phyloP scores from a whole-genome alignment of 2,113 vertebrate genomes.

The Sterrhoptilus dennistouni region DNA sequence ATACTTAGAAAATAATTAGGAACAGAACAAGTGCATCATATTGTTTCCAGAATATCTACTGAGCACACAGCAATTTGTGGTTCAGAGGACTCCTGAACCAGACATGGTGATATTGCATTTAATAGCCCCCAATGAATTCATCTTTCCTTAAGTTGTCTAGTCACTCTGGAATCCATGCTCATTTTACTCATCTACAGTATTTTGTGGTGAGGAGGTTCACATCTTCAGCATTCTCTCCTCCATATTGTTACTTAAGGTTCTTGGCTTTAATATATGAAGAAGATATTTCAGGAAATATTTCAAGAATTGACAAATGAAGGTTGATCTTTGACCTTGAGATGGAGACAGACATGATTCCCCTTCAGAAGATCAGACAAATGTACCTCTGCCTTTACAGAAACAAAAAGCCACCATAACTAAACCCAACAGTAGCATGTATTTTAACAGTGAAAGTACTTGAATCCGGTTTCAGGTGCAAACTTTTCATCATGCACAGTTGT shows the following conservation, averaged over 20 bases:
- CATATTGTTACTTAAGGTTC: not conserved
- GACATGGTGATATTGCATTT: not conserved
- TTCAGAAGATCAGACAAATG: not conserved
- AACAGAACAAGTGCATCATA: not conserved
- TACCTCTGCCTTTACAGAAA: not conserved
- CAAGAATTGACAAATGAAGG: not conserved
- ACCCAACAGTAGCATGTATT: not conserved
- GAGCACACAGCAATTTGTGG: not conserved
- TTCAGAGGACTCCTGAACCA: slow-evolving; percentile 23
- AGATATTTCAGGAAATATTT: not conserved
- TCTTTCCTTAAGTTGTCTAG: slow-evolving; percentile 21
- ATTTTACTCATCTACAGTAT: slow-evolving; percentile 10
- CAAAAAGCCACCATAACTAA: not conserved
- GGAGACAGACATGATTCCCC: not conserved
- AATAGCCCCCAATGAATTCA: not conserved
- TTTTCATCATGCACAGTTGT: not conserved
- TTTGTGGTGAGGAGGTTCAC: not conserved
- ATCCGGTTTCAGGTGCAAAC: not conserved
- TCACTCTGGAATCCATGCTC: not conserved
- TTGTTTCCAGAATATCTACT: not conserved
- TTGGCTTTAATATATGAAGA: not conserved
- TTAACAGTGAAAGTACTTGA: not conserved
- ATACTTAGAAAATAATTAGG: not conserved
- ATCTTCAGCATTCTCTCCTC: not conserved
- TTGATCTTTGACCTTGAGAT: not conserved